Conservation (phyloP, 1,140 invertebrate species). For the Orchestia grillus region DNA sequence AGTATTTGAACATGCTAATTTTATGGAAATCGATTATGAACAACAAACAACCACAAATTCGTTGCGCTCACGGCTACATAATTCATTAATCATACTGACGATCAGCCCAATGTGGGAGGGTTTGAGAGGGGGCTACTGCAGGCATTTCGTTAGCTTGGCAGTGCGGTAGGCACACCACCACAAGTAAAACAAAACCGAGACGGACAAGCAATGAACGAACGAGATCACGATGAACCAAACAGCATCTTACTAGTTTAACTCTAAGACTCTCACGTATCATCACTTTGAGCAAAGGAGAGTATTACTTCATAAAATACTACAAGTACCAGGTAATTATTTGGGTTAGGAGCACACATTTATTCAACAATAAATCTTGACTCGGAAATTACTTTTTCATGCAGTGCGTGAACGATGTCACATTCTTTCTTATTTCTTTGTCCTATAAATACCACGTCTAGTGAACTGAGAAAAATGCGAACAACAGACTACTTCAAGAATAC, state of each 20-base stretch:
- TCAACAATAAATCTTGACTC: not conserved
- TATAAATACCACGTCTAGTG: not conserved
- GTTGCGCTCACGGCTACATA: not conserved
- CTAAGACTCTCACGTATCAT: slow-evolving; percentile 10
- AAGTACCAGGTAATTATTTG: not conserved
- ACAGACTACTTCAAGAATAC: not conserved
- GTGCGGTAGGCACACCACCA: not conserved
- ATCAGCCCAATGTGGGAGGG: not conserved
- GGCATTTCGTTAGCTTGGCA: not conserved
- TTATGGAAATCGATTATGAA: not conserved
- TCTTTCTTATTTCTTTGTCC: not conserved
- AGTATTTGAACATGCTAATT: not conserved
- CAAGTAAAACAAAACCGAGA: not conserved
- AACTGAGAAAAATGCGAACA: not conserved
- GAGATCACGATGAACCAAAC: not conserved
- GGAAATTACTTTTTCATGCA: not conserved
- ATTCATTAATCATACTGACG: not conserved
- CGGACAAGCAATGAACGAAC: not conserved
- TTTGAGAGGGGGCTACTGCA: not conserved
- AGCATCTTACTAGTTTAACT: not conserved
- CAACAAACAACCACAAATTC: not conserved
- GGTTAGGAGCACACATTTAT: not conserved
- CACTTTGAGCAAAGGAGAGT: not conserved
- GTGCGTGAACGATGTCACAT: not conserved
- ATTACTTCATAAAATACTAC: not conserved